Percentiles rank a stretch among this genome's conserved stretches.
Evolutionary conservation across 2,113 vertebrate species (phyloP).

Genomic region (Otocyon megalotis): DNA sequence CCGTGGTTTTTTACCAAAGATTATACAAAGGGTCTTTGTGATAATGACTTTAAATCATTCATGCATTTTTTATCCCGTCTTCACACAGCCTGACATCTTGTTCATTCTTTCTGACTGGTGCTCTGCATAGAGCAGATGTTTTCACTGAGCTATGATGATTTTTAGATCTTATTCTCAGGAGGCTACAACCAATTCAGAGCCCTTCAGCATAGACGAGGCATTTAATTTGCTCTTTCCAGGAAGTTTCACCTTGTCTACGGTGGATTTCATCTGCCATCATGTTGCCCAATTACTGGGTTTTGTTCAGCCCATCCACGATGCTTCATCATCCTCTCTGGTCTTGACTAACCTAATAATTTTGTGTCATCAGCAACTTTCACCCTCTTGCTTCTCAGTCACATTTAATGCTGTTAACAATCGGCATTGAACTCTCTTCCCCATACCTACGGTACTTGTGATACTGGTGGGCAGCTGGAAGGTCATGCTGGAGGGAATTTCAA

Average conservation of each 20-base stretch:
- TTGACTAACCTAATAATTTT: not conserved
- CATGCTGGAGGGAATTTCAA: fast-evolving
- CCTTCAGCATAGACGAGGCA: not conserved
- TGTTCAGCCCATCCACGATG: not conserved
- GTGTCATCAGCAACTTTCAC: not conserved
- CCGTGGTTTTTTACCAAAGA: constrained; percentile 44
- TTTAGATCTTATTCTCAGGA: constrained; percentile 68
- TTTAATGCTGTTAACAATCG: not conserved
- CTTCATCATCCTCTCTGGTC: not conserved
- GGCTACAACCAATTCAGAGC: constrained; percentile 35
- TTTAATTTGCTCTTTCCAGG: constrained; percentile 51
- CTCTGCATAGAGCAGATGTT: constrained; percentile 71
- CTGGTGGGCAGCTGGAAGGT: not conserved
- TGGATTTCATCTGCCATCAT: not conserved
- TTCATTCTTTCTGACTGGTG: constrained; percentile 54
- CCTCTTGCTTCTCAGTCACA: not conserved
- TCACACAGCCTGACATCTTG: constrained; percentile 23
- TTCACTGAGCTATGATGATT: constrained; percentile 7
- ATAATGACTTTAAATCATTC: constrained; percentile 1
- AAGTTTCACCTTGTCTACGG: not conserved
- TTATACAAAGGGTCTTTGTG: not conserved
- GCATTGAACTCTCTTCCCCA: too few relatives aligned
- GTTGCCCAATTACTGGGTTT: not conserved
- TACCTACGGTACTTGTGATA: not conserved
- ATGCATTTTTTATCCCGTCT: constrained; percentile 5